Evolutionary conservation across 2,888 invertebrate species (phyloP).

Genomic region (Rhamnusium bicolor): DNA sequence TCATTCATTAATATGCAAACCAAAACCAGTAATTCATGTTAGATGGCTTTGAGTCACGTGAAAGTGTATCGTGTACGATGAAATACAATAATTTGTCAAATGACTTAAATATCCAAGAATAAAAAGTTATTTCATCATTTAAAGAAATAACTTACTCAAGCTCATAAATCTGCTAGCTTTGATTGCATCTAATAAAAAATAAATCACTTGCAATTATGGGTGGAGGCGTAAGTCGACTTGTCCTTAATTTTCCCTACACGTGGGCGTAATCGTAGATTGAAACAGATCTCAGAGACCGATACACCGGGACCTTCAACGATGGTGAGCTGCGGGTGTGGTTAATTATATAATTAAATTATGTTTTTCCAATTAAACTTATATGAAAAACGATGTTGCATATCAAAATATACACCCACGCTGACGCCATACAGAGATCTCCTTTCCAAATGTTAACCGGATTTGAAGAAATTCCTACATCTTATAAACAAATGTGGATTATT

Average conservation of each 20-base stretch:
- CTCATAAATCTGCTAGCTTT: background rate
- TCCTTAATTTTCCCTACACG: constrained; percentile 24
- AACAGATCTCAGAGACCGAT: constrained; percentile 27
- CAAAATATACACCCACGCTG: background rate
- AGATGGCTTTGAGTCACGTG: too few relatives aligned
- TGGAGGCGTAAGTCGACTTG: constrained; percentile 13
- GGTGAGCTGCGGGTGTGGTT: background rate
- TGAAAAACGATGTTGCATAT: background rate
- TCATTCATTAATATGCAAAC: too few relatives aligned
- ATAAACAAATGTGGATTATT: too few relatives aligned
- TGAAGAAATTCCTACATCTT: background rate
- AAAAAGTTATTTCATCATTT: background rate
- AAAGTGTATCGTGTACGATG: too few relatives aligned
- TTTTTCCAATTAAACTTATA: background rate
- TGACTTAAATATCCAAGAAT: too few relatives aligned
- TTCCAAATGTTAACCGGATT: background rate
- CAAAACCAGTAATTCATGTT: too few relatives aligned
- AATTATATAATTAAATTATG: background rate
- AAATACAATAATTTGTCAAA: too few relatives aligned
- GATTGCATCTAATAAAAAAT: constrained; percentile 3
- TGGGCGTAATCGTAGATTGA: constrained; percentile 32
- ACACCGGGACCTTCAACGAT: background rate
- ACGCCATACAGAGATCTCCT: background rate
- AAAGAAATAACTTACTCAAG: background rate
- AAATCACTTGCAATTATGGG: constrained; percentile 25